Percentiles rank a stretch among this genome's conserved stretches.
Conservation (phyloP, 2,113 vertebrate species). For the Mirounga angustirostris region DNA sequence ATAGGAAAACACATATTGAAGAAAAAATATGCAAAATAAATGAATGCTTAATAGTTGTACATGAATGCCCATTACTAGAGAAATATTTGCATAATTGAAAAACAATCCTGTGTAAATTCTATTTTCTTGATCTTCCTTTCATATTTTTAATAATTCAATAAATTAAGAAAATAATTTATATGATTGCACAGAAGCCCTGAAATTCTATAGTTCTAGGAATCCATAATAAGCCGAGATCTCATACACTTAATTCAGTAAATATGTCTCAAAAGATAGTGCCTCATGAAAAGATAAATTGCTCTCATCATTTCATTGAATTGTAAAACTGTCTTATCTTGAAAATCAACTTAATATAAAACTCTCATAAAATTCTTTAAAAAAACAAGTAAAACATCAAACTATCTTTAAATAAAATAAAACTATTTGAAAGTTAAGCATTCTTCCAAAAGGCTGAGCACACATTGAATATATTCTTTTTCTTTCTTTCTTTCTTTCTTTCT, state of each 20-base stretch:
- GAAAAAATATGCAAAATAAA: neutral
- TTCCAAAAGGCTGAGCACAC: neutral
- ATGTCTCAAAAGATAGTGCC: neutral
- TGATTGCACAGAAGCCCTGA: neutral
- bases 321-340: neutral
- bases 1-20: neutral
- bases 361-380: neutral
- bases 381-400: neutral
- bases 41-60: neutral
- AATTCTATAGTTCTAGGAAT: neutral
- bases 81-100: neutral
- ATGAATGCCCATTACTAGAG: neutral
- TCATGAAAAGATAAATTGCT: neutral
- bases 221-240: neutral
- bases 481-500: too few species aligned
- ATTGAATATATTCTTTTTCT: neutral
- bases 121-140: neutral
- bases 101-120: neutral
- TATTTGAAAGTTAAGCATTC: neutral
- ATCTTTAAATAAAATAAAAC: conserved; percentile 26
- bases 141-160: neutral
- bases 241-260: neutral
- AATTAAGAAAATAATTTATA: neutral
- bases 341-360: neutral
- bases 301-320: neutral